Conservation (phyloP, 2,113 vertebrate genomes). For the Heloderma charlesbogerti region DNA sequence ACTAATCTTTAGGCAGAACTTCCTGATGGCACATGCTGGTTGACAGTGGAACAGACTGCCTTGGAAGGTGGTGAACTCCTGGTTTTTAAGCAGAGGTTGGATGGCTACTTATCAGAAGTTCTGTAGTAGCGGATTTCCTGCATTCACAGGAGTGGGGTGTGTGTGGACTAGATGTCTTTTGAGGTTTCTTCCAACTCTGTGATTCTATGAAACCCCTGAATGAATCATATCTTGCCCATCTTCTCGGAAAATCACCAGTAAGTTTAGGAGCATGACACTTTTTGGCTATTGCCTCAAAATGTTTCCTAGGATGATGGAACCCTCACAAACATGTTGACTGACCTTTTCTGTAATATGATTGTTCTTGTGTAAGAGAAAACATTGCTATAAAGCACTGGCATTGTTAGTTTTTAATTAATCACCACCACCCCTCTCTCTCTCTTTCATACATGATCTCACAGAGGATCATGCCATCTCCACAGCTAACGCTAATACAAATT, state of each 20-base stretch:
- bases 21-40: too few species aligned
- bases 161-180: too few species aligned
- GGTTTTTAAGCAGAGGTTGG: too few species aligned
- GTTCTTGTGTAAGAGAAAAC: neutral
- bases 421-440: slow-evolving; percentile 40
- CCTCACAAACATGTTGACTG: neutral
- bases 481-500: slow-evolving; percentile 47
- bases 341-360: neutral
- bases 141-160: too few species aligned
- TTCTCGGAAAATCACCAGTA: neutral
- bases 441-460: slow-evolving; percentile 52
- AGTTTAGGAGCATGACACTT: neutral
- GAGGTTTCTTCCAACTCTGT: too few species aligned
- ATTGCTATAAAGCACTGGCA: neutral
- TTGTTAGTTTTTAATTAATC: neutral
- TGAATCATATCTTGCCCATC: neutral
- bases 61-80: too few species aligned
- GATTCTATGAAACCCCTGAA: neutral
- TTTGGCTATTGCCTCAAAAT: neutral
- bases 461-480: slow-evolving; percentile 60
- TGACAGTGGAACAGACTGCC: too few species aligned
- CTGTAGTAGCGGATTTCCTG: too few species aligned
- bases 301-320: neutral
- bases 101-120: too few species aligned
- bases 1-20: too few species aligned